Evolutionary conservation across 2,113 vertebrate species (phyloP), one percentile per base, ranked within the genome.

Genomic region (Carollia perspicillata): DNA sequence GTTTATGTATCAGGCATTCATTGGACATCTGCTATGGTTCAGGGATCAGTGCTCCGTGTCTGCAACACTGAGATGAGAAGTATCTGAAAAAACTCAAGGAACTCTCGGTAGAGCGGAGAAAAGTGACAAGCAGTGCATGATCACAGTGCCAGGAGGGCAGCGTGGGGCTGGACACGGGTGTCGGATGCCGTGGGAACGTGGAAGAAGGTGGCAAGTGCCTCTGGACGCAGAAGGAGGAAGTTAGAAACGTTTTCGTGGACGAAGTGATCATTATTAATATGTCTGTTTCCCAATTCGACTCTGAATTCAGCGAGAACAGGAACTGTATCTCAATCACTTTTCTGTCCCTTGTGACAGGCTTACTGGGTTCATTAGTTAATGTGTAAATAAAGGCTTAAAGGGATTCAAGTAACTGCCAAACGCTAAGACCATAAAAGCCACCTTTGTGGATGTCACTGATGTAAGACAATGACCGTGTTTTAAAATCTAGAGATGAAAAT

Each of bases 271-370:
- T n/a, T 72, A 69, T 72, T 89, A 90, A 30, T 12, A 77, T 33
- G 2, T 79, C 30, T 58, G 8, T 53, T 88, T 95, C 28, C 28
- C 35, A 63, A 1, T 71, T 91, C 81, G 35, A 58, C 55, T 83
- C 66, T 37, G 26, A 93, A 78, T 7, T 86, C 30, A 53, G 26
- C 17, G 65, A 72, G 26, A 30, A 5, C 8, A 60, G 37, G 20
- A 90, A 72, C 37, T 60, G 1, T 20, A 68, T 35, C 37, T 74
- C 75, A 74, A 65, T 93, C 42, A n/a, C 28, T 84, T 77, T 95
- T 89, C 44, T 81, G 8, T 77, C 51, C 44, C 49, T 72, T 12
- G 2, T 49, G 42, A 78, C 1, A 55, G 18, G 13, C 35, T 89
- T 63, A 79, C 51, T 84, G 51, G n/a, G 66, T 69, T 22, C 49